phyloP scores from a whole-genome alignment of 2,797 vertebrate species.

The Aulostomus chinensis region DNA sequence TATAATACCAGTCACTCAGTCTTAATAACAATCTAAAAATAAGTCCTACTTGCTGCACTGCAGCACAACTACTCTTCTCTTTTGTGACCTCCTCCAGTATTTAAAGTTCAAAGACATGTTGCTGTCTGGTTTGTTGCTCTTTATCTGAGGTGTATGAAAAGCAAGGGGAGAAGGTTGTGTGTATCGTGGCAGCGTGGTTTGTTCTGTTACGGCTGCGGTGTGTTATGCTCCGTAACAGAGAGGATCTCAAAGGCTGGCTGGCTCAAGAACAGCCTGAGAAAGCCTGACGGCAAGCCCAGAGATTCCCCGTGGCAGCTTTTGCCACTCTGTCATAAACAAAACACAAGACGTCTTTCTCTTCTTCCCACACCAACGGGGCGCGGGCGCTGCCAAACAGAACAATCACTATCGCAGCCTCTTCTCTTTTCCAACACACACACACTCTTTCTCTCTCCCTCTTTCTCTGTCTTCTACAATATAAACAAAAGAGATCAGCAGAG shows the following conservation, averaged over 20 bases:
- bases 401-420: slow-evolving; percentile 78
- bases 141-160: slow-evolving; percentile 47
- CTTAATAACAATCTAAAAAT: slow-evolving; percentile 48
- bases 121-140: slow-evolving; percentile 24
- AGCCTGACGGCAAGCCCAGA: slow-evolving; percentile 76
- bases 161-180: slow-evolving; percentile 31
- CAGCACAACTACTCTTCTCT: slow-evolving; percentile 8
- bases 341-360: slow-evolving; percentile 81
- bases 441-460: slow-evolving; percentile 51
- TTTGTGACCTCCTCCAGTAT: slow-evolving; percentile 14
- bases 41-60: slow-evolving; percentile 20
- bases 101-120: slow-evolving; percentile 34
- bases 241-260: slow-evolving; percentile 73
- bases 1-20: slow-evolving; percentile 40
- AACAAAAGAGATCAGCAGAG: slow-evolving; percentile 79
- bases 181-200: slow-evolving; percentile 45
- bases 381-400: slow-evolving; percentile 81
- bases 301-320: slow-evolving; percentile 78
- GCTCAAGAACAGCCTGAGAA: slow-evolving; percentile 74
- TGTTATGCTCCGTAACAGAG: slow-evolving; percentile 55
- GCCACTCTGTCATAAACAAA: slow-evolving; percentile 79
- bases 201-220: slow-evolving; percentile 54
- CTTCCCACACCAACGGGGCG: slow-evolving; percentile 78
- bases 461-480: slow-evolving; percentile 71
- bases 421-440: slow-evolving; percentile 66